Conservation (phyloP, 2,113 vertebrate genomes). For the Ornithorhynchus anatinus region DNA sequence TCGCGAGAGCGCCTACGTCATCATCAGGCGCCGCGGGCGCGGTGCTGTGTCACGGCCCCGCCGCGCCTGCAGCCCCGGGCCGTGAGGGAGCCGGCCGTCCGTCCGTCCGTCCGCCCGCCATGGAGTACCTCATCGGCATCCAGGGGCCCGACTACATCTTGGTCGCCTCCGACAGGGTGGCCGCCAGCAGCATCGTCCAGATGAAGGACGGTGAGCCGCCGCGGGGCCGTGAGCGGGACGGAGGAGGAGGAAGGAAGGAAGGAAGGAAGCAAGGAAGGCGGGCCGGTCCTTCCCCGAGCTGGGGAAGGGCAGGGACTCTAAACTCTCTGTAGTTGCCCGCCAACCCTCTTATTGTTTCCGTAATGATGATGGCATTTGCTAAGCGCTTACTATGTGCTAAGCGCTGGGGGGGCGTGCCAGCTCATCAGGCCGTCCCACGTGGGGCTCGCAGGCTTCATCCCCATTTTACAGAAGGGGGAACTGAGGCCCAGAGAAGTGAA, state of each 20-base stretch:
- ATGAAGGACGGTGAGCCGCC: conserved; percentile 91
- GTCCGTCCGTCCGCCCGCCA: conserved; percentile 31
- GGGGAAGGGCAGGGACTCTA: neutral
- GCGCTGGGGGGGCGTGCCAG: too few relatives aligned
- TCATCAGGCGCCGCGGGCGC: neutral
- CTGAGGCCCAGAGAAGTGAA: too few relatives aligned
- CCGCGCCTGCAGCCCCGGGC: neutral
- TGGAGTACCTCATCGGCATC: conserved; percentile 96
- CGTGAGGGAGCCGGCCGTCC: neutral
- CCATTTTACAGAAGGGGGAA: too few relatives aligned
- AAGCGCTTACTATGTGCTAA: too few relatives aligned
- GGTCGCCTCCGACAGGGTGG: conserved; percentile 90
- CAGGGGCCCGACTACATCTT: conserved; percentile 91
- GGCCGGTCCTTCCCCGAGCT: neutral
- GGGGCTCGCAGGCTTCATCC: too few relatives aligned
- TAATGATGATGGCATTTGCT: too few relatives aligned
- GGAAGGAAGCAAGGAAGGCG: neutral
- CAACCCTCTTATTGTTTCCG: too few relatives aligned
- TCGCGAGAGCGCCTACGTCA: neutral
- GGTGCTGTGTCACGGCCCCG: conserved; percentile 51
- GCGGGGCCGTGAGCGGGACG: neutral
- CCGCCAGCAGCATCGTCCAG: conserved; percentile 91
- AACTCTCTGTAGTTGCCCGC: neutral
- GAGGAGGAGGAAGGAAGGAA: neutral
- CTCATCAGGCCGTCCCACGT: too few relatives aligned